Base-by-base conservation (phyloP, 2,888 invertebrate genomes). In the Aporophyla lueneburgensis region DNA sequence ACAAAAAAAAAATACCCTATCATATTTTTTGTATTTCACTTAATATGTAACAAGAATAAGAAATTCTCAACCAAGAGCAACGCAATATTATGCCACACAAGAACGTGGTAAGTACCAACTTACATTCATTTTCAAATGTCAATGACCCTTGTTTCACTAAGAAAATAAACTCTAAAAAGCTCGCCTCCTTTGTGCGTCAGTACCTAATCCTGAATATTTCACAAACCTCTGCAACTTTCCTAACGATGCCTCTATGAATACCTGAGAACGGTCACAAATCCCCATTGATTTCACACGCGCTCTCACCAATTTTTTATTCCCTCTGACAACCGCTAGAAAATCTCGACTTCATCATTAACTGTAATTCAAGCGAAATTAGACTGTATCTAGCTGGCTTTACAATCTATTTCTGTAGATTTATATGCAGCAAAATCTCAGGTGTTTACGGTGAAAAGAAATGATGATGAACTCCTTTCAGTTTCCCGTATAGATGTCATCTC, bases 391-490 rank as follows among this genome's bases (percentile, higher is more conserved):
- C 2, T 9, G 1, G 0, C 0, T 1, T 61, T 74, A 82, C 9
- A 61, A 76, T 54, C 2, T 43, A 19, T 68, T 80, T 80, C 80
- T 7, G 43, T 46, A 16, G 5, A 56, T 27, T 19, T n/a, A 5
- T 61, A n/a, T 51, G 40, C 5, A 21, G 61, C 27, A 85, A 88
- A 59, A 90, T 89, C 90, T 89, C 92, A 93, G 93, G 92, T 93
- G 91, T 89, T 87, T 84, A 80, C 76, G 77, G 70, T 92, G 91
- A 91, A 93, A 91, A 92, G 92, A 90, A 91, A 91, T 92, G 87
- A 90, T 93, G 93, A 93, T 91, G 93, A 93, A 92, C 90, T 89
- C 89, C 90, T 90, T 91, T 91, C 89, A 88, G 83, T 82, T 72
- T 81, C 75, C 83, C 81, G 87, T 87, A 86, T 88, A 86, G 88